A percentile compares a stretch with the other conserved stretches of the same genome.
Conservation (phyloP, 2,888 invertebrate species). For the Sminthurinus aureus region DNA sequence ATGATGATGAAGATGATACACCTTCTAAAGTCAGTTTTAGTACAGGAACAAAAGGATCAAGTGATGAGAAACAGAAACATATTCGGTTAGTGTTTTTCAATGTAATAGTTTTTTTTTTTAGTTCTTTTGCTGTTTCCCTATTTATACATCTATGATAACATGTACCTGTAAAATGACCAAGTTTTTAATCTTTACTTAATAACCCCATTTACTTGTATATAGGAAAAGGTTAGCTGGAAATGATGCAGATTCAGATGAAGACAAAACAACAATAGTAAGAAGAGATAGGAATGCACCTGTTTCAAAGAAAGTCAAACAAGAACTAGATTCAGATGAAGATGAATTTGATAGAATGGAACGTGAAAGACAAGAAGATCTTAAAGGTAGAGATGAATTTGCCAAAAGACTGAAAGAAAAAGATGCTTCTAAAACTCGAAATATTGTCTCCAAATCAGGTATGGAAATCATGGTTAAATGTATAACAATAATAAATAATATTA, state of each 20-base stretch:
- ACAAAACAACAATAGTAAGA: slow-evolving; percentile 42
- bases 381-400: slow-evolving; percentile 94
- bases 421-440: slow-evolving; percentile 84
- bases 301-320: slow-evolving; percentile 46
- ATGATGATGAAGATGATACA: slow-evolving; percentile 61
- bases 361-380: slow-evolving; percentile 80
- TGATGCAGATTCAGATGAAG: slow-evolving; percentile 51
- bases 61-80: slow-evolving; percentile 47
- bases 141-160: no score
- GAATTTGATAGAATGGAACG: slow-evolving; percentile 75
- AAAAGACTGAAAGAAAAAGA: slow-evolving; percentile 87
- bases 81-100: slow-evolving; percentile 37
- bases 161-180: no score
- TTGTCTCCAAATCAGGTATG: slow-evolving; percentile 67
- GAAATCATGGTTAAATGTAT: neutral
- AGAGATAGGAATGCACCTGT: slow-evolving; percentile 36
- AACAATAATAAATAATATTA: slow-evolving; percentile 16
- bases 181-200: no score
- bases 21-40: slow-evolving; percentile 2
- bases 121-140: no score
- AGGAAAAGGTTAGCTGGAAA: no score
- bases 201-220: no score
- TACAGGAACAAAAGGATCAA: slow-evolving; percentile 7
- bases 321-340: slow-evolving; percentile 66
- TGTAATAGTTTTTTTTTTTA: slow-evolving; percentile 1